phyloP scores from a whole-genome alignment of 2,113 vertebrate species.

The Odobenus rosmarus region DNA sequence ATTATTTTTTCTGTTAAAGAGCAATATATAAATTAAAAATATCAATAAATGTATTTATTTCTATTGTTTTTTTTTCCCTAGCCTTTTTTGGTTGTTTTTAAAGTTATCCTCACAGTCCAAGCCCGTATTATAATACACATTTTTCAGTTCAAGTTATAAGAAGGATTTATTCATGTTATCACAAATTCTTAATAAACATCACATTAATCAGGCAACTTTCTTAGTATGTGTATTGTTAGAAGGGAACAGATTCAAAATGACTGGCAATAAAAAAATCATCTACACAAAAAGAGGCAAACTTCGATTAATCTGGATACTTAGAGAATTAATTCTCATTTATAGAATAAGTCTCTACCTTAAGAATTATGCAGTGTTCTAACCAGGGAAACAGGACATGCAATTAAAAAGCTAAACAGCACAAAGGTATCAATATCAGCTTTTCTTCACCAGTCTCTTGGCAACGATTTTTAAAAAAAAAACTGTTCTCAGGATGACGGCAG shows the following conservation, averaged over 20 bases:
- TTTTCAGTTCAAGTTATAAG: not conserved
- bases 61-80: not conserved
- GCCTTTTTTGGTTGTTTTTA: not conserved
- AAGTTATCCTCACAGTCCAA: not conserved
- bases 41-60: not conserved
- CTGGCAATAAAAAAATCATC: not conserved
- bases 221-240: not conserved
- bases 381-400: not conserved
- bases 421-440: constrained; percentile 14
- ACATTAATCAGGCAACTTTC: not conserved
- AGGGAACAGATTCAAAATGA: not conserved
- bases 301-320: not conserved
- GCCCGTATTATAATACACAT: not conserved
- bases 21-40: not conserved
- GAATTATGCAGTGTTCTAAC: not conserved
- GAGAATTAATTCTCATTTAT: not conserved
- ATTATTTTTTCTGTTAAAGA: not conserved
- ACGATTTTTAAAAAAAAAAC: not conserved
- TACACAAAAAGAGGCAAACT: not conserved
- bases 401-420: not conserved
- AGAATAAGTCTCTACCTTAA: not conserved
- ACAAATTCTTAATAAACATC: not conserved
- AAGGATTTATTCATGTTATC: not conserved
- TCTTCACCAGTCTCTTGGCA: not conserved
- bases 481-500: not conserved